Evolutionary conservation across 1,140 invertebrate species (phyloP), one percentile per base, ranked within the genome.

Genomic region (Rhizoglyphus robini): DNA sequence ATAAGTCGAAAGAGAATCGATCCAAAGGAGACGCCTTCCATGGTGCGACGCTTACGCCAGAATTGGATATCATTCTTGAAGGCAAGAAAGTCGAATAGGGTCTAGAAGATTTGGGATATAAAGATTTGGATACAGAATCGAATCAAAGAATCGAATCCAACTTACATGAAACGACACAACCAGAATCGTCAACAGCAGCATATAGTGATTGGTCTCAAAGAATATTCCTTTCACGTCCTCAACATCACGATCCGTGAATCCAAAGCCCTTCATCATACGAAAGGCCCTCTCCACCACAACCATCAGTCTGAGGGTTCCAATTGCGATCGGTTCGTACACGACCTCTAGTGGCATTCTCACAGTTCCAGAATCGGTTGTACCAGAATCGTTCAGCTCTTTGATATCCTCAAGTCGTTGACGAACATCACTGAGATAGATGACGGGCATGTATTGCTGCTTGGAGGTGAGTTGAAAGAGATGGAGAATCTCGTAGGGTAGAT

Each of bases 61-160:
- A 96, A 99, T 68, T 81, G 84, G 3, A 99, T 88, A 71, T 99
- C 95, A 77, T 96, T 97, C 81, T 97, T 98, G 72, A 99, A 96
- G 1, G 95, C 91, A 51, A 99, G 77, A 72, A 97, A 91, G 74
- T 99, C 95, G 74, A 99, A 93, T 11, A 97, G 78, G 60, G 97
- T 74, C 91, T 96, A 77, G 83, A 69, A 64, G 68, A 69, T 73
- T 60, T 61, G 67, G n/a, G n/a, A n/a, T n/a, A n/a, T 74, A 27
- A 13, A 63, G 11, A 51, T 63, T 49, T 3, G 15, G 4, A 48
- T 54, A 18, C 25, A 64, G 3, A n/a, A 65, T 11, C 47, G 18
- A 20, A 3, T 54, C 27, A 59, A 65, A 20, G 4, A 34, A 68
- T 30, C 31, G 23, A 64, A 46, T 58, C 13, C 5, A 51, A 82